Percentiles rank a stretch among this genome's conserved stretches.
phyloP scores from a whole-genome alignment of 2,113 vertebrate genomes.

The Melanerpes aurifrons region DNA sequence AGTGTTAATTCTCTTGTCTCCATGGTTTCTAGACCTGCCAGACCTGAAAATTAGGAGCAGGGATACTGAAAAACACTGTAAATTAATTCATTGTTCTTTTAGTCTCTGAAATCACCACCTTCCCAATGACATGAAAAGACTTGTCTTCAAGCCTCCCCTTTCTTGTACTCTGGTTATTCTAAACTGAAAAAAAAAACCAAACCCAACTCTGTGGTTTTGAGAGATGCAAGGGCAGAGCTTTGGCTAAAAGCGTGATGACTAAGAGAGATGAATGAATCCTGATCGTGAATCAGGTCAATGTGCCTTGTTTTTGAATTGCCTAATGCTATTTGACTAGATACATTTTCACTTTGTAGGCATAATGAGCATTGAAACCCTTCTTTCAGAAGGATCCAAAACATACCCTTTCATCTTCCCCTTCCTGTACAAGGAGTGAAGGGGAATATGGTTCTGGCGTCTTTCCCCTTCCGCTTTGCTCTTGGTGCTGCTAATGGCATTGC shows the following conservation, averaged over 20 bases:
- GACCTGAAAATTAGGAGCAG: conserved; percentile 27
- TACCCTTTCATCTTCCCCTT: not conserved
- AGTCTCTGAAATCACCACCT: not conserved
- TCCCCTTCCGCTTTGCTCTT: not conserved
- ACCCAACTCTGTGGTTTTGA: conserved; percentile 2
- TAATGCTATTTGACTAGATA: conserved; percentile 37
- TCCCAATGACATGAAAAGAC: not conserved
- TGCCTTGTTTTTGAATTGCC: conserved; percentile 31
- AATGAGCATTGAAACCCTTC: not conserved
- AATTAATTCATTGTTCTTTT: not conserved
- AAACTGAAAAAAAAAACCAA: not conserved
- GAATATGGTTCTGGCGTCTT: not conserved
- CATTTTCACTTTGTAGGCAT: conserved; percentile 30
- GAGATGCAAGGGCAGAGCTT: conserved; percentile 44
- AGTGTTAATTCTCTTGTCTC: not conserved
- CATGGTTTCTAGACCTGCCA: not conserved
- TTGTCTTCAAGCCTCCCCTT: not conserved
- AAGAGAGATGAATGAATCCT: conserved; percentile 14
- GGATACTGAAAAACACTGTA: not conserved
- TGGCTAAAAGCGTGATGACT: conserved; percentile 9
- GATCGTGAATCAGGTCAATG: not conserved
- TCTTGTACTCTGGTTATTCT: not conserved
- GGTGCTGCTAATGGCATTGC: not conserved
- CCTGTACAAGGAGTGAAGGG: not conserved
- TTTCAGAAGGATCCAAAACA: not conserved